Evolutionary conservation across 2,797 vertebrate species (phyloP).

Genomic region (Mycteria americana): DNA sequence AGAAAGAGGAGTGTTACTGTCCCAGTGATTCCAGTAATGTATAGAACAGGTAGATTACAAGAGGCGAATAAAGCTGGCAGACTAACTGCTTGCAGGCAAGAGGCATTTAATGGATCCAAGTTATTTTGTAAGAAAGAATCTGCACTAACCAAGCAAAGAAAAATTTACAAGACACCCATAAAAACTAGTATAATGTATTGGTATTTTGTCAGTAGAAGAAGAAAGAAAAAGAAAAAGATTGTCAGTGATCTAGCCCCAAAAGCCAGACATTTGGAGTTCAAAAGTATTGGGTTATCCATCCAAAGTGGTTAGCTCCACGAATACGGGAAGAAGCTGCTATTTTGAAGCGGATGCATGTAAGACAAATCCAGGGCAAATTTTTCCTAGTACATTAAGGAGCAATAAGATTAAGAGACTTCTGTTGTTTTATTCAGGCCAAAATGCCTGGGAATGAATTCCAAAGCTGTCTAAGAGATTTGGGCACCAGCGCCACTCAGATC

Average conservation of each 20-base stretch:
- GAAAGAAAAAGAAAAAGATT: neutral
- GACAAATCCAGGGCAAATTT: neutral
- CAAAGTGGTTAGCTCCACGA: neutral
- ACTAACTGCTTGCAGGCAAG: neutral
- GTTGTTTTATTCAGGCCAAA: neutral
- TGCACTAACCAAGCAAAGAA: neutral
- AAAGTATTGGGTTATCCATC: neutral
- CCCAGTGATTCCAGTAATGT: neutral
- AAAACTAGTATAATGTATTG: neutral
- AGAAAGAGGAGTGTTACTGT: neutral
- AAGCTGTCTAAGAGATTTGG: neutral
- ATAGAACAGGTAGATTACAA: neutral
- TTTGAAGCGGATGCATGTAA: neutral
- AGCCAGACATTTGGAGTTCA: neutral
- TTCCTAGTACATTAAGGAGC: neutral
- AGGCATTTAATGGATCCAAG: neutral
- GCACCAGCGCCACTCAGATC: neutral
- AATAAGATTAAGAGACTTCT: neutral
- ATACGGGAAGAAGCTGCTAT: neutral
- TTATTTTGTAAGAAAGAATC: neutral
- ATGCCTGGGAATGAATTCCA: neutral
- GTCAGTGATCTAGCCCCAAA: neutral
- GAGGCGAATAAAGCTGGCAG: neutral
- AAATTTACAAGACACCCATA: neutral
- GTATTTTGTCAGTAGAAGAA: neutral